These are phyloP conservation scores for Sus cebifrons DNA, from an alignment of 2,797 vertebrate genomes.

Conservation along the genomic window DNA sequence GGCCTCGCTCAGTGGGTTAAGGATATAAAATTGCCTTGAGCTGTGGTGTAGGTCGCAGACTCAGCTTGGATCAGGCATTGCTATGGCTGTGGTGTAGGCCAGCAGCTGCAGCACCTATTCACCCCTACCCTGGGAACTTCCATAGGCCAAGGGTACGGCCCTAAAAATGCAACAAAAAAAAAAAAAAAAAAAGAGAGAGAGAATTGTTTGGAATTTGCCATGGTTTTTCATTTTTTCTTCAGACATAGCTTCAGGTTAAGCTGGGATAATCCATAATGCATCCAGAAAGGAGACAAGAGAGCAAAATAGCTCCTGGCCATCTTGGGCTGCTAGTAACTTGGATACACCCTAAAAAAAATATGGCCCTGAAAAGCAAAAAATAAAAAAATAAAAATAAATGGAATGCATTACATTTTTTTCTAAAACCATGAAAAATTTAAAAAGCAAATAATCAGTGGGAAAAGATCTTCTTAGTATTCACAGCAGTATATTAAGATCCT, in stretches of 20 bases:
- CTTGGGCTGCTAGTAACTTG: neutral
- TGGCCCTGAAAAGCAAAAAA: too few relatives aligned
- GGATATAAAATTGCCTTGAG: too few relatives aligned
- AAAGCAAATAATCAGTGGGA: conserved; percentile 24
- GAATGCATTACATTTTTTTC: neutral
- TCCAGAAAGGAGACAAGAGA: conserved; percentile 43
- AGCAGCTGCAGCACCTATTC: too few relatives aligned
- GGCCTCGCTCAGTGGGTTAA: too few relatives aligned
- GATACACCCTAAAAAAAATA: neutral
- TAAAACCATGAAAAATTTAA: neutral
- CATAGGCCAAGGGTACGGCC: too few relatives aligned
- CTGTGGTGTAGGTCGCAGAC: too few relatives aligned
- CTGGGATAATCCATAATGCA: neutral
- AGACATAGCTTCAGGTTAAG: conserved; percentile 12
- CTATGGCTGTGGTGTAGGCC: too few relatives aligned
- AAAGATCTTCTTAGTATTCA: conserved; percentile 4
- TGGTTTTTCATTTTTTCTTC: neutral
- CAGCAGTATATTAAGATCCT: neutral
- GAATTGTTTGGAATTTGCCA: conserved; percentile 42
- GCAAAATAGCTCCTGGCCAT: neutral
- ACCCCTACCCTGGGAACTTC: too few relatives aligned
- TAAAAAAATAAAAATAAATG: too few relatives aligned
- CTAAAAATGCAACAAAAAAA: too few relatives aligned
- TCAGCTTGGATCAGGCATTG: too few relatives aligned
- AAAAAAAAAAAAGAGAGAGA: too few relatives aligned